Evolutionary conservation across 2,888 invertebrate genomes (phyloP).

Genomic region (Anarsia innoxiella): DNA sequence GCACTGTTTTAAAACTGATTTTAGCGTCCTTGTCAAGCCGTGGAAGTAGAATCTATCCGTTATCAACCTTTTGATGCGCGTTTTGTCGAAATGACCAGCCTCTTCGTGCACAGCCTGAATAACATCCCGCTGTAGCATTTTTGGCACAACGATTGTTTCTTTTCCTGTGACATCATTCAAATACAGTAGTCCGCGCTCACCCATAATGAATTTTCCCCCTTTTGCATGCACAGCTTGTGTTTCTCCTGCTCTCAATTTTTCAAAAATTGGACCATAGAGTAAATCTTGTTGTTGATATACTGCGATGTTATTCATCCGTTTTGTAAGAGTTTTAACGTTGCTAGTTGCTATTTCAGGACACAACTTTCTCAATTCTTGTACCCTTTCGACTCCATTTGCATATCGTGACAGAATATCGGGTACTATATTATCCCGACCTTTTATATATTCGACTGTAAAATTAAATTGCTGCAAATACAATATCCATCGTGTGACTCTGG

Average conservation of each 20-base stretch:
- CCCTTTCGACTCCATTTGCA: conserved; percentile 4
- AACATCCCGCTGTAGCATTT: not conserved
- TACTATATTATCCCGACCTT: conserved; percentile 23
- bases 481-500: conserved; percentile 25
- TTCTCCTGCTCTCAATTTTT: not conserved
- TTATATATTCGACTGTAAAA: conserved; percentile 21
- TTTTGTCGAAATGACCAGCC: not conserved
- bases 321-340: not conserved
- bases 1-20: not conserved
- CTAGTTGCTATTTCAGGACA: conserved; percentile 6
- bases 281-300: not conserved
- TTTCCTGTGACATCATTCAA: not conserved
- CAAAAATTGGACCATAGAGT: not conserved
- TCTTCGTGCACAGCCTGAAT: not conserved
- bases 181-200: not conserved
- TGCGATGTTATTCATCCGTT: too few relatives aligned
- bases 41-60: not conserved
- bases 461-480: conserved; percentile 23
- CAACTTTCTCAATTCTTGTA: conserved; percentile 4
- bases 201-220: not conserved
- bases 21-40: not conserved
- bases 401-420: conserved; percentile 27
- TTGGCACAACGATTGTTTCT: not conserved
- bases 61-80: not conserved
- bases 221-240: not conserved